phyloP scores from a whole-genome alignment of 1,140 invertebrate species.

The Rhagoletis zephyria region DNA sequence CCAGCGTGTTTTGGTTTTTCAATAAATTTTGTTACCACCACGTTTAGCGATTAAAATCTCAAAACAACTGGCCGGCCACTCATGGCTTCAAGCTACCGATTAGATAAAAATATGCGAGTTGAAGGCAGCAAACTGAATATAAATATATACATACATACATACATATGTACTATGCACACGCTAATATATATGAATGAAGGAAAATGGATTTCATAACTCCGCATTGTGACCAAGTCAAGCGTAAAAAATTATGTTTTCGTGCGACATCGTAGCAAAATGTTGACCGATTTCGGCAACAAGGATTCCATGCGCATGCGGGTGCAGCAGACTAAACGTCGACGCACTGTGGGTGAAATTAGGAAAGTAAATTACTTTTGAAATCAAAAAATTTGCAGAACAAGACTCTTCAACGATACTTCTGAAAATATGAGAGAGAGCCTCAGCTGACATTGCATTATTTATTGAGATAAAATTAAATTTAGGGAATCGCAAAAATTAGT shows the following conservation, averaged over 20 bases:
- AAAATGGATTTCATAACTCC: neutral
- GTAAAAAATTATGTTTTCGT: neutral
- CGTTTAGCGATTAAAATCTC: neutral
- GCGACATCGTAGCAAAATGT: neutral
- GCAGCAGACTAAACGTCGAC: neutral
- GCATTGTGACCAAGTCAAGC: neutral
- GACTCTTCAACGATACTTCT: too few relatives aligned
- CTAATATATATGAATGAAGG: neutral
- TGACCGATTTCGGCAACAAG: neutral
- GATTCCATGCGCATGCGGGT: neutral
- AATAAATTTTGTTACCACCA: neutral
- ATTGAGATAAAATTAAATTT: too few relatives aligned
- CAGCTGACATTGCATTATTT: too few relatives aligned
- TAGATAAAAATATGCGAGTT: slow-evolving; percentile 19
- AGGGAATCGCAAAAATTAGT: too few relatives aligned
- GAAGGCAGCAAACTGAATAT: neutral
- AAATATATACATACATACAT: too few relatives aligned
- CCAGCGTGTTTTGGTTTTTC: neutral
- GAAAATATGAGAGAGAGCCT: too few relatives aligned
- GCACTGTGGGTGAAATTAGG: neutral
- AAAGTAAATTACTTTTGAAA: too few relatives aligned
- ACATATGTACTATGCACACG: neutral
- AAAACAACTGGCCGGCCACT: neutral
- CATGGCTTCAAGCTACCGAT: neutral
- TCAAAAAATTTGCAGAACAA: too few relatives aligned